Evolutionary conservation across 2,888 invertebrate species (phyloP).

Genomic region (Papilio demoleus): DNA sequence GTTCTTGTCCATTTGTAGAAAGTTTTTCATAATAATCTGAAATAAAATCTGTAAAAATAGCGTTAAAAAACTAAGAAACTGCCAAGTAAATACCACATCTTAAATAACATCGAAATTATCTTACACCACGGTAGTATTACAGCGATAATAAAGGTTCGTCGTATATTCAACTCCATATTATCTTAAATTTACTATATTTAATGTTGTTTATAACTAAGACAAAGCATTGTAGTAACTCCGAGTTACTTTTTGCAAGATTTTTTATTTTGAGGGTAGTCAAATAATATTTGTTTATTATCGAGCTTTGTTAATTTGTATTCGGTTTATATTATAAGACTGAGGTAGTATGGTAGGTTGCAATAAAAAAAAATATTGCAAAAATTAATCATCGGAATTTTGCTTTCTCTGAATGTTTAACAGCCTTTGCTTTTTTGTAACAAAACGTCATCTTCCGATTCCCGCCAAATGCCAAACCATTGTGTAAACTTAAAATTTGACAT

Average conservation of each 20-base stretch:
- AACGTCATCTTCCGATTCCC: background rate
- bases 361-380: background rate
- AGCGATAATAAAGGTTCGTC: slow-evolving; percentile 59
- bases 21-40: slow-evolving; percentile 22
- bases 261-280: background rate
- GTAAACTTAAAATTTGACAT: slow-evolving; percentile 1
- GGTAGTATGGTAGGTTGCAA: background rate
- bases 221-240: background rate
- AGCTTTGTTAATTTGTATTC: background rate
- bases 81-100: background rate
- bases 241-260: background rate
- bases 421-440: background rate
- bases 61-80: background rate
- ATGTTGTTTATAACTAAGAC: background rate
- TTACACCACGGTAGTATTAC: slow-evolving; percentile 59
- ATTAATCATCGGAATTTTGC: no score
- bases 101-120: slow-evolving; percentile 32
- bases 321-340: background rate
- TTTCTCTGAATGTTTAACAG: slow-evolving; percentile 1
- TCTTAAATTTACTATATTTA: background rate
- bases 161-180: slow-evolving; percentile 64
- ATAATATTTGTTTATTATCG: background rate
- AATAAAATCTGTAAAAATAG: slow-evolving; percentile 29
- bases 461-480: background rate
- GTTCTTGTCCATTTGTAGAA: background rate